These are phyloP conservation scores for Zeugodacus cucurbitae DNA, from an alignment of 1,140 invertebrate species.

Conservation along the genomic window DNA sequence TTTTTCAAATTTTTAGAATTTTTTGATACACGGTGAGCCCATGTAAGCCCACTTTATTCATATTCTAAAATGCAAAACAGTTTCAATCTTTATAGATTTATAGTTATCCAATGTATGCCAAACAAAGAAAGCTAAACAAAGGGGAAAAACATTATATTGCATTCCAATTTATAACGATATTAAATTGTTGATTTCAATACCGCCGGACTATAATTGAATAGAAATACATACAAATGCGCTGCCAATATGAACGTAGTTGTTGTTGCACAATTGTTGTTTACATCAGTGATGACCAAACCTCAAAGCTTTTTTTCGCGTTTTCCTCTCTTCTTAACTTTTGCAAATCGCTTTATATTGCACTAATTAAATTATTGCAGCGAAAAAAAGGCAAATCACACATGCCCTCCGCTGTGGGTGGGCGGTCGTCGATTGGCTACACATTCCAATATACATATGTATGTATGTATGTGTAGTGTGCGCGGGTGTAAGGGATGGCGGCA, in stretches of 20 bases:
- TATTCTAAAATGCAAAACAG: too few species aligned
- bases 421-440: not conserved
- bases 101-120: too few species aligned
- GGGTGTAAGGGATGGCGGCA: not conserved
- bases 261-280: slow-evolving; percentile 15
- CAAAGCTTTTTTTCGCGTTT: not conserved
- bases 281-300: not conserved
- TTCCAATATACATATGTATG: too few species aligned
- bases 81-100: too few species aligned
- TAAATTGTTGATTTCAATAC: not conserved
- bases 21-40: too few species aligned
- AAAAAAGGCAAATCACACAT: not conserved
- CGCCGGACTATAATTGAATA: not conserved
- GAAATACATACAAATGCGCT: not conserved
- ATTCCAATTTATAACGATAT: too few species aligned
- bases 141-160: too few species aligned
- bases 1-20: too few species aligned
- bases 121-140: too few species aligned
- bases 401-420: not conserved
- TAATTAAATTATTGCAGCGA: slow-evolving; percentile 1
- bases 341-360: not conserved
- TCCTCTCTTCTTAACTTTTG: not conserved
- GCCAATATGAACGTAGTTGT: not conserved
- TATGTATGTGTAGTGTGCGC: too few species aligned
- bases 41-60: too few species aligned